Evolutionary conservation across 1,140 invertebrate genomes (phyloP).

Genomic region (Drosophila nikananu): DNA sequence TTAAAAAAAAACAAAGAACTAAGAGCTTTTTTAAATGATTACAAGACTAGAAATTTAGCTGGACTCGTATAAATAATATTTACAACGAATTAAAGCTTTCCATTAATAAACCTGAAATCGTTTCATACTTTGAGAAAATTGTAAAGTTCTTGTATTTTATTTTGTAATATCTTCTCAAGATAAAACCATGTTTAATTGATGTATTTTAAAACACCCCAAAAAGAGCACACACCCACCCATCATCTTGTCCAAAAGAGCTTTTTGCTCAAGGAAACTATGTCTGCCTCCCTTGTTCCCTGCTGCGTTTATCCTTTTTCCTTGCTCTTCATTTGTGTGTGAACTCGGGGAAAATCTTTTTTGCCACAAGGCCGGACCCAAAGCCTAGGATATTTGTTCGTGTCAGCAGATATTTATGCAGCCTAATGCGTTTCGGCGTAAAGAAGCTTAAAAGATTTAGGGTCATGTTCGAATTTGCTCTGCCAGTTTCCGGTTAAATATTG

Average conservation of each 20-base stretch:
- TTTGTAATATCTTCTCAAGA: too few species aligned
- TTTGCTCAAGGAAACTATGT: constrained; percentile 2
- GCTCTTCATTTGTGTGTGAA: constrained; percentile 28
- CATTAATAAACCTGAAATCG: neutral
- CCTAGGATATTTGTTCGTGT: constrained; percentile 44
- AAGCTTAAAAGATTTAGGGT: constrained; percentile 37
- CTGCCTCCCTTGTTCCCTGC: neutral
- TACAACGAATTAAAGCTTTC: neutral
- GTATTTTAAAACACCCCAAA: neutral
- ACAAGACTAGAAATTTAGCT: neutral
- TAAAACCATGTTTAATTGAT: neutral
- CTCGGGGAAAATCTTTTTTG: constrained; percentile 26
- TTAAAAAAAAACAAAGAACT: too few species aligned
- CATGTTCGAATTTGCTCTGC: constrained; percentile 5
- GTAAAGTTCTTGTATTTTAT: too few species aligned
- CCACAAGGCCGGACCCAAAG: constrained; percentile 11
- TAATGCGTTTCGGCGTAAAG: constrained; percentile 48
- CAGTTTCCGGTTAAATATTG: constrained; percentile 36
- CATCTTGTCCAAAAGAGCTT: neutral
- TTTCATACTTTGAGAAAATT: neutral
- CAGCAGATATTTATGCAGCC: constrained; percentile 54
- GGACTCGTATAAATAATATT: neutral
- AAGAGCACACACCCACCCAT: neutral
- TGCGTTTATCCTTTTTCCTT: constrained; percentile 9
- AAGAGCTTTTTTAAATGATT: too few species aligned